phyloP scores from a whole-genome alignment of 2,113 vertebrate genomes.

The Lucifuga dentata region DNA sequence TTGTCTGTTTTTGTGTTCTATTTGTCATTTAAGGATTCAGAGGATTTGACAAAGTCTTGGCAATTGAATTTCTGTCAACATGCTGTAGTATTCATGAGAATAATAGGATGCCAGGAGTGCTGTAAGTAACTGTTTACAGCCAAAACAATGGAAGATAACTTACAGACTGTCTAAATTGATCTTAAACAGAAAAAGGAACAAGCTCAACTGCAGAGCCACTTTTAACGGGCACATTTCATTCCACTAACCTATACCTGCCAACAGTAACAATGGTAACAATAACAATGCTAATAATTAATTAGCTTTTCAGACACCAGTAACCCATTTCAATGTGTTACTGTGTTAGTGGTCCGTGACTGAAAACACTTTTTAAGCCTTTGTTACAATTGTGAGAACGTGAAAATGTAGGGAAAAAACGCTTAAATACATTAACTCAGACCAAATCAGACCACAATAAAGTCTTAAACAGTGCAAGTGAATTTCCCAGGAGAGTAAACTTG shows the following conservation, averaged over 20 bases:
- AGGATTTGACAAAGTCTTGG: neutral
- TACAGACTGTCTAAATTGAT: neutral
- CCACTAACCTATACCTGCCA: neutral
- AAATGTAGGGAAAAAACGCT: constrained; percentile 14
- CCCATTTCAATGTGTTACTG: neutral
- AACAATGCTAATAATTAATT: neutral
- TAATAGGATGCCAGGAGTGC: neutral
- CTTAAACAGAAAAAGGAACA: neutral
- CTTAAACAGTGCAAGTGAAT: constrained; percentile 20
- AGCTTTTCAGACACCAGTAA: neutral
- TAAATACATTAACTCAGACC: constrained; percentile 14
- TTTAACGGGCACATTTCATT: neutral
- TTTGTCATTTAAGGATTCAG: neutral
- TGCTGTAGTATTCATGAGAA: neutral
- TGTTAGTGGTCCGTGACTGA: neutral
- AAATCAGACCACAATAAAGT: constrained; percentile 9
- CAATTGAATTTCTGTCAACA: neutral
- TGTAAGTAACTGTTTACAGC: neutral
- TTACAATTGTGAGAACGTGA: neutral
- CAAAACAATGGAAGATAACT: neutral
- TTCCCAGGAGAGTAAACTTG: neutral
- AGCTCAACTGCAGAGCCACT: neutral
- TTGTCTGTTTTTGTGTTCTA: too few species aligned
- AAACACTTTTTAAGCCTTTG: neutral
- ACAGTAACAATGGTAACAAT: neutral